A percentile compares a stretch with the other conserved stretches of the same genome.
Evolutionary conservation across 1,140 invertebrate genomes (phyloP).

Genomic region (Babylonia areolata): DNA sequence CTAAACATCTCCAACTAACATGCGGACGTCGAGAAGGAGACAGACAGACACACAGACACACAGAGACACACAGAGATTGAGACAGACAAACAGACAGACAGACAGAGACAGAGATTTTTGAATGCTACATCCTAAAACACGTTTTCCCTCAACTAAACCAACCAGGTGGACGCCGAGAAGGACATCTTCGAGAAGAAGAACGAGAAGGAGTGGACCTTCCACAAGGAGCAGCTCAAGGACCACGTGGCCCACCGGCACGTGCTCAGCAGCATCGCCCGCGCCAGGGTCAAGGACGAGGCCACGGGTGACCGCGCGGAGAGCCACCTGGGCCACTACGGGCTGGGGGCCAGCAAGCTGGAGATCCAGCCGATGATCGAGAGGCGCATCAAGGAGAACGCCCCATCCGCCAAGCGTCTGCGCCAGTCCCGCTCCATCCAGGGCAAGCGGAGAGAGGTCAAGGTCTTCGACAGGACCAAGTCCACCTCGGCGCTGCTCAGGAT

Average conservation of each 20-base stretch:
- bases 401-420: constrained; percentile 41
- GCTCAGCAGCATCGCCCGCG: constrained; percentile 43
- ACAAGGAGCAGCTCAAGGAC: constrained; percentile 50
- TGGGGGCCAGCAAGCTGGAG: constrained; percentile 41
- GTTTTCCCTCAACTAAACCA: too few species aligned
- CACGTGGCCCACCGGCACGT: constrained; percentile 51
- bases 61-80: too few species aligned
- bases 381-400: constrained; percentile 43
- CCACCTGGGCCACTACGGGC: constrained; percentile 50
- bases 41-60: too few species aligned
- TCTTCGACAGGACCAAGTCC: constrained; percentile 49
- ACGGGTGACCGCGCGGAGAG: constrained; percentile 31
- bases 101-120: too few species aligned
- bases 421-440: constrained; percentile 44
- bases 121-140: too few species aligned
- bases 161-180: constrained; percentile 42
- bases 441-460: constrained; percentile 44
- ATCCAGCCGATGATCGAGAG: constrained; percentile 44
- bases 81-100: too few species aligned
- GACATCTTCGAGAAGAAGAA: constrained; percentile 53
- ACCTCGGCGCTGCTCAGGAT: constrained; percentile 48
- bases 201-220: constrained; percentile 42
- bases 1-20: too few species aligned
- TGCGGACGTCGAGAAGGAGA: not conserved
- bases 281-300: constrained; percentile 17